A percentile compares a stretch with the other conserved stretches of the same genome.
Conservation (phyloP, 2,113 vertebrate genomes). For the Holacanthus passer region DNA sequence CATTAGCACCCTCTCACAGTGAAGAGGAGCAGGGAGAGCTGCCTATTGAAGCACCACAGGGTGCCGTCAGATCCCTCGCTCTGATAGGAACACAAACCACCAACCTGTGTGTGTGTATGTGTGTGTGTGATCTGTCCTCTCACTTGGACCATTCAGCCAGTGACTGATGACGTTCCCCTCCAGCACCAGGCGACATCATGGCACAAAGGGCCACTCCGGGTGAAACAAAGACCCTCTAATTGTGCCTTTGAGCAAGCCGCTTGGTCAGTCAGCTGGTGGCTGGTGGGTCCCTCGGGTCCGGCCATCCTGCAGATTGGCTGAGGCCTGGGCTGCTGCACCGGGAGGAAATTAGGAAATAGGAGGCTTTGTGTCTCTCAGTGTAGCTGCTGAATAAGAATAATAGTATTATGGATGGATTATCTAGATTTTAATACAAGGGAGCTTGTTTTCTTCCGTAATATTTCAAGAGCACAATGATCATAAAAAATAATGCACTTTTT, state of each 20-base stretch:
- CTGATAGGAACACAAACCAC: conserved; percentile 50
- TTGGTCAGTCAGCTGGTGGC: conserved; percentile 79
- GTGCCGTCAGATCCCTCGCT: conserved; percentile 53
- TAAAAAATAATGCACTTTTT: background rate
- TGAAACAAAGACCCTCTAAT: conserved; percentile 87
- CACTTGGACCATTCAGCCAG: conserved; percentile 67
- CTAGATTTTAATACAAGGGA: background rate
- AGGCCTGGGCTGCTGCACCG: conserved; percentile 32
- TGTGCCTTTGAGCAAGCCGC: conserved; percentile 80
- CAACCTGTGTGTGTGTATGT: conserved; percentile 54
- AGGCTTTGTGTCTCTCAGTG: conserved; percentile 52
- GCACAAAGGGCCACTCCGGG: conserved; percentile 76
- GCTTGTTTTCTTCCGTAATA: background rate
- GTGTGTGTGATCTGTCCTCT: conserved; percentile 17
- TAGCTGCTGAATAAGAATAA: conserved; percentile 8
- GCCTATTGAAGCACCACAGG: conserved; percentile 57
- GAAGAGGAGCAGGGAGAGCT: conserved; percentile 32
- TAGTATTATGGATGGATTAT: background rate
- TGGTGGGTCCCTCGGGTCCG: conserved; percentile 76
- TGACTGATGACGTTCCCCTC: conserved; percentile 80
- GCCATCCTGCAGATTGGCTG: conserved; percentile 74
- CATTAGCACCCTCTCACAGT: conserved; percentile 46
- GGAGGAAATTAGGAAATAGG: conserved; percentile 44
- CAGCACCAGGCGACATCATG: conserved; percentile 60
- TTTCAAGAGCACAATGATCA: background rate